Percentiles rank a stretch among this genome's conserved stretches.
Conservation (phyloP, 2,888 invertebrate species). For the Cremastinae sp. region DNA sequence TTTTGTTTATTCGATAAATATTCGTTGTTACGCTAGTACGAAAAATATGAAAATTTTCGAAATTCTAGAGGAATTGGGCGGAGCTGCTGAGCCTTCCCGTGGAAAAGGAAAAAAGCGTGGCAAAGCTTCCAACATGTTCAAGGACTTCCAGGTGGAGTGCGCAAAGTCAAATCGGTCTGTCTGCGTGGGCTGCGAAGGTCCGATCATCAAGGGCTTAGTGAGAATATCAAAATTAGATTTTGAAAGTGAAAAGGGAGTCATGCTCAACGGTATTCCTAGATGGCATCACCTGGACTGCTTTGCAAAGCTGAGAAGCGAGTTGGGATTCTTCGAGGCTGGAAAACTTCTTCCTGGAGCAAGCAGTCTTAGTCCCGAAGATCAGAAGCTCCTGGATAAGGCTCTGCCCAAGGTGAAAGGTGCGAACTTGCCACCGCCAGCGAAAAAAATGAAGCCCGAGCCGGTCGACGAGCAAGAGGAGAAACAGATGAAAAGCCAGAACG, state of each 20-base stretch:
- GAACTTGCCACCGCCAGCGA: constrained; percentile 83
- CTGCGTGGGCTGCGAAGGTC: constrained; percentile 92
- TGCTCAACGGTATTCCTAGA: constrained; percentile 90
- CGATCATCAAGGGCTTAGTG: constrained; percentile 88
- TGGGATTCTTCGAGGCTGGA: constrained; percentile 88
- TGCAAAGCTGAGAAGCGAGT: constrained; percentile 86
- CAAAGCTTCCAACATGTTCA: constrained; percentile 80
- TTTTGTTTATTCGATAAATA: constrained; percentile 9
- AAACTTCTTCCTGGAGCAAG: constrained; percentile 90
- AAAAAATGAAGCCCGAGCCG: constrained; percentile 87
- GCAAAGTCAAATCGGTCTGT: constrained; percentile 91
- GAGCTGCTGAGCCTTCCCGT: constrained; percentile 78
- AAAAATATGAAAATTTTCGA: background rate
- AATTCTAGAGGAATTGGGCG: constrained; percentile 59
- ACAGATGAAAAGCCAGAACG: constrained; percentile 87
- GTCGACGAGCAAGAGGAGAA: constrained; percentile 83
- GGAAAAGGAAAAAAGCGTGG: constrained; percentile 82
- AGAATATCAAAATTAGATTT: constrained; percentile 91
- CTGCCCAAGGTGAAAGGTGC: constrained; percentile 83
- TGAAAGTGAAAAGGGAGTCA: constrained; percentile 89
- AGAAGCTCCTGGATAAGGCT: constrained; percentile 83
- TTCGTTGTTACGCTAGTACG: background rate
- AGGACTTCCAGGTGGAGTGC: constrained; percentile 91
- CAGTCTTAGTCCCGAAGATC: constrained; percentile 87
- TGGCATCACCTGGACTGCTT: constrained; percentile 98